phyloP scores from a whole-genome alignment of 2,888 invertebrate species.

The Cephus nigrinus region DNA sequence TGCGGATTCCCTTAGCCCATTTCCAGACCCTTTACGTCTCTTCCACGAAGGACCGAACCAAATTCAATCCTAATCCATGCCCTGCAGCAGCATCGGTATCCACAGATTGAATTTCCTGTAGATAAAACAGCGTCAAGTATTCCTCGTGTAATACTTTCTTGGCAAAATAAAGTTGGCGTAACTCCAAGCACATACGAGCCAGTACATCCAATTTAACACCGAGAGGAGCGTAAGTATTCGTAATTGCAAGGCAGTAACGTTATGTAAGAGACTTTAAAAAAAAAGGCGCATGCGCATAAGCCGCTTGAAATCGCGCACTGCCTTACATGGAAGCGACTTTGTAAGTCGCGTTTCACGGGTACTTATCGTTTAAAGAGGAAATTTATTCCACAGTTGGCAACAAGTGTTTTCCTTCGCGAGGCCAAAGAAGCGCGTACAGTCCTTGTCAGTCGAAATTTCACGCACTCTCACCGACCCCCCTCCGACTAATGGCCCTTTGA shows the following conservation, averaged over 20 bases:
- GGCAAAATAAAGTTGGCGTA: conserved; percentile 41
- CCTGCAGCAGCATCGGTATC: background rate
- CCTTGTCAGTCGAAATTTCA: background rate
- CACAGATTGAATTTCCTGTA: background rate
- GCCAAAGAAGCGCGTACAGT: background rate
- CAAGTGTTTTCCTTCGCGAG: background rate
- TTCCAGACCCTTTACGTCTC: background rate
- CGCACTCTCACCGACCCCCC: background rate
- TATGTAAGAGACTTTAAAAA: background rate
- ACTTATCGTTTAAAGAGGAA: background rate
- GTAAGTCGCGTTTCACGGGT: no score
- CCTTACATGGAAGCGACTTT: background rate
- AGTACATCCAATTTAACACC: conserved; percentile 47
- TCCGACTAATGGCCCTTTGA: background rate
- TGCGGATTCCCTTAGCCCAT: background rate
- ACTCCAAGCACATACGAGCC: conserved; percentile 38
- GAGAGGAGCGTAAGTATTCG: conserved; percentile 40
- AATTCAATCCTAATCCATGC: background rate
- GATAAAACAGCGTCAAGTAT: background rate
- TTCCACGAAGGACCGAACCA: background rate
- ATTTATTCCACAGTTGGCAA: background rate
- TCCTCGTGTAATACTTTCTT: background rate
- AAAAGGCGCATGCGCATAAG: background rate
- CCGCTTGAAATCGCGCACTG: background rate
- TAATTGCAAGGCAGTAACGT: background rate